Percentiles rank a stretch among this genome's conserved stretches.
Evolutionary conservation across 2,888 invertebrate genomes (phyloP).

Genomic region (Dynastes grantii): DNA sequence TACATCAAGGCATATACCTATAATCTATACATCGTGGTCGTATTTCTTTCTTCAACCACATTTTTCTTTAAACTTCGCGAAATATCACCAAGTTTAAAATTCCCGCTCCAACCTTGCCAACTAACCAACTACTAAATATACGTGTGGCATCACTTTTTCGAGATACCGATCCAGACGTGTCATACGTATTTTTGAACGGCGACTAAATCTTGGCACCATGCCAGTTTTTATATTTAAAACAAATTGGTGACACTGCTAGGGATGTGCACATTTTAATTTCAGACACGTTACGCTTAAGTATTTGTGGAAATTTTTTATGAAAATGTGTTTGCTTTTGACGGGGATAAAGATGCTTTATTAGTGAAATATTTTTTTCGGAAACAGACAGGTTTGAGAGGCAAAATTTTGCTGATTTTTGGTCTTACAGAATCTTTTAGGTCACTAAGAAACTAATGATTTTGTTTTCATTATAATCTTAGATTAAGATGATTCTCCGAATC

Average conservation of each 20-base stretch:
- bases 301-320: background rate
- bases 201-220: slow-evolving; percentile 9
- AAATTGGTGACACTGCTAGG: slow-evolving; percentile 10
- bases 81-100: slow-evolving; percentile 9
- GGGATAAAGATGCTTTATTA: no score
- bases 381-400: no score
- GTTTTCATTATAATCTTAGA: no score
- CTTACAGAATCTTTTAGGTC: no score
- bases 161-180: slow-evolving; percentile 18
- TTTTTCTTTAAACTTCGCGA: background rate
- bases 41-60: slow-evolving; percentile 6
- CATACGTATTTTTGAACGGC: slow-evolving; percentile 25
- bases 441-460: no score
- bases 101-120: slow-evolving; percentile 9
- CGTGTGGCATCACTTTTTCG: slow-evolving; percentile 21
- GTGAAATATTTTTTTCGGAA: no score
- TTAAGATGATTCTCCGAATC: no score
- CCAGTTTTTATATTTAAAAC: slow-evolving; percentile 37
- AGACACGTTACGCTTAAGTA: background rate
- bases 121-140: background rate
- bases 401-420: no score
- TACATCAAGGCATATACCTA: no score
- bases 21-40: no score
- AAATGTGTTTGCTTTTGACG: background rate
- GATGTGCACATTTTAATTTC: no score